A percentile compares a stretch with the other conserved stretches of the same genome.
These are phyloP conservation scores for Aphidius ervi DNA, from an alignment of 1,140 invertebrate genomes.

Conservation along the genomic window DNA sequence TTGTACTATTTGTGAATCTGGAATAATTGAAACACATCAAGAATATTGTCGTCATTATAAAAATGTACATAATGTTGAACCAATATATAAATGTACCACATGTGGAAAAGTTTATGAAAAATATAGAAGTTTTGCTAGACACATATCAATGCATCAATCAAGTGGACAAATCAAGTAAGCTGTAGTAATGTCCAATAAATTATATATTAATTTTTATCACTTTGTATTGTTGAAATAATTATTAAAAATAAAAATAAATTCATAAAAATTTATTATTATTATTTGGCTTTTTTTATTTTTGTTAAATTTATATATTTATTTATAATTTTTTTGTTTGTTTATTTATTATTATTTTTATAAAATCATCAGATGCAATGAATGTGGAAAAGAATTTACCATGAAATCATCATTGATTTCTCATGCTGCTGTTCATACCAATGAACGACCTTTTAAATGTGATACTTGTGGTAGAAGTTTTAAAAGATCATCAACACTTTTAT, in stretches of 20 bases:
- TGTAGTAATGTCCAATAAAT: conserved; percentile 42
- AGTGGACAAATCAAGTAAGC: conserved; percentile 47
- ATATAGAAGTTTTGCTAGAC: conserved; percentile 37
- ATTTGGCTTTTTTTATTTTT: background rate
- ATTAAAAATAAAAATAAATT: background rate
- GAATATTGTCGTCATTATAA: conserved; percentile 30
- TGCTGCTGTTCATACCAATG: conserved; percentile 30
- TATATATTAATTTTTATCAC: conserved; percentile 9
- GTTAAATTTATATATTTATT: no score
- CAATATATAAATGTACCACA: conserved; percentile 33
- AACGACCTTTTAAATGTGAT: conserved; percentile 36
- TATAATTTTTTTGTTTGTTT: background rate
- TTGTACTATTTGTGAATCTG: conserved; percentile 23
- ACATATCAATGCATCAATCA: conserved; percentile 32
- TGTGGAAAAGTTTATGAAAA: conserved; percentile 33
- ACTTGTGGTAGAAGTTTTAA: conserved; percentile 5
- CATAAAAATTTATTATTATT: background rate
- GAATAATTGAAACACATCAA: conserved; percentile 16
- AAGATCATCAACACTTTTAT: conserved; percentile 25
- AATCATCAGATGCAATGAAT: conserved; percentile 31
- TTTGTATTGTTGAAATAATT: no score
- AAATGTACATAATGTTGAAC: conserved; percentile 28
- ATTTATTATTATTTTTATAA: background rate
- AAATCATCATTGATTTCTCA: conserved; percentile 35
- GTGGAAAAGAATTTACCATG: conserved; percentile 36